Base-by-base conservation (phyloP, 92 coral and sea anemone species). In the Siderastrea radians region DNA sequence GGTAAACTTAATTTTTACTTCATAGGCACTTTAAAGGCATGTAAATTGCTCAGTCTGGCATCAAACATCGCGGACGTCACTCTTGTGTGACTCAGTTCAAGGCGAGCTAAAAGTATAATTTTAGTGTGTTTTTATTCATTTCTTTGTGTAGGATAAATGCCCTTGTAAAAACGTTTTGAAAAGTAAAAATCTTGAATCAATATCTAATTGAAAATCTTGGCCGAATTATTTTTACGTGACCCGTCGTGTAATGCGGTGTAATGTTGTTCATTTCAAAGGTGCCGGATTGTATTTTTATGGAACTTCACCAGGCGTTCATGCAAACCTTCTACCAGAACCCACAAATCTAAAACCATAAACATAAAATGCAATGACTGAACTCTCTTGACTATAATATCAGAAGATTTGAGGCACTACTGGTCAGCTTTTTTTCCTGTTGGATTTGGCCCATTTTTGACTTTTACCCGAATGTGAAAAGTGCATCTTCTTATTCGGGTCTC, bases 331-430 rank as follows among this genome's bases (percentile, higher is more conserved):
- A 85, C 84, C 17, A 85, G 74, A 85, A 57, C 68, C 75, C 79
- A 84, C 72, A 74, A 12, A 84, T 52, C 58, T 84, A 64, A 84
- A 84, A 60, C 82, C 19, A 64, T 51, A 77, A 76, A 48, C 75
- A 13, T 62, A 85, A 79, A 60, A 53, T 59, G 4, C 89, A 73
- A 76, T 75, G 75, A 73, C 90, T 86, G 79, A 62, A 86, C 73
- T 52, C 53, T 77, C 89, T 69, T 85, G 83, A 84, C 76, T 72
- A 53, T 52, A 86, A 86, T 86, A 86, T 86, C 80, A 81, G 90
- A 78, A 67, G 90, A 86, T 85, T 78, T 86, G 85, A 86, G 49
- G 62, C 49, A 66, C 90, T 63, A 86, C 85, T 68, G 90, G 90
- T 86, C 90, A 86, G 90, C 90, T 78, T 86, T 78, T 62, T 86